Percentiles rank a stretch among this genome's conserved stretches.
Evolutionary conservation across 2,797 vertebrate genomes (phyloP).

Genomic region (Micrastur ruficollis): DNA sequence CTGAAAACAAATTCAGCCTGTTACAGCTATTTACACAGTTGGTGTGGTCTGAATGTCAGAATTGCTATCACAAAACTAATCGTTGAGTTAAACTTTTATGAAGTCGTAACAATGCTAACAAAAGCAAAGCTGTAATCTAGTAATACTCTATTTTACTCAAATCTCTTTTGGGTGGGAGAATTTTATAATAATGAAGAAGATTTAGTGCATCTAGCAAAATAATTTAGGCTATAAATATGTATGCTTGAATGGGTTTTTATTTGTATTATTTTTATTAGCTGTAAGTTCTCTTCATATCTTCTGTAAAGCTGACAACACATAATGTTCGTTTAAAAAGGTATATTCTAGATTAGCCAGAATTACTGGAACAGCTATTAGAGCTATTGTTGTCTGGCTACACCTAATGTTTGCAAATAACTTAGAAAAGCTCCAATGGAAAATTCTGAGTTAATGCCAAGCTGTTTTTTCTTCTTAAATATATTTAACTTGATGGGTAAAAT

Average conservation of each 20-base stretch:
- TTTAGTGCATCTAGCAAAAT: neutral
- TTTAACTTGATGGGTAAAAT: neutral
- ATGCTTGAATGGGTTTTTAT: neutral
- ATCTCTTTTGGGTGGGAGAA: neutral
- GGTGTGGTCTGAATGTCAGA: neutral
- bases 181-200: neutral
- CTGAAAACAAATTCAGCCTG: neutral
- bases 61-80: conserved; percentile 13
- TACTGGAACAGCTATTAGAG: conserved; percentile 18
- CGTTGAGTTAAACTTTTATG: conserved; percentile 1
- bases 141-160: neutral
- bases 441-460: conserved; percentile 3
- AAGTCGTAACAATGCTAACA: neutral
- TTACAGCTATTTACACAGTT: neutral
- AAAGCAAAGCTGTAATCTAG: neutral
- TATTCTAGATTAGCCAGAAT: conserved; percentile 8
- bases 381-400: conserved; percentile 16
- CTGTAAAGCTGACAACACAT: neutral
- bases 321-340: neutral
- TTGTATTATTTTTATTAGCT: conserved; percentile 33
- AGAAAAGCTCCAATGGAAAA: conserved; percentile 1
- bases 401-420: conserved; percentile 51
- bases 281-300: neutral
- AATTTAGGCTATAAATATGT: conserved; percentile 13
- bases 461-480: conserved; percentile 11